phyloP scores from a whole-genome alignment of 2,888 invertebrate species.

The Xylota sylvarum region DNA sequence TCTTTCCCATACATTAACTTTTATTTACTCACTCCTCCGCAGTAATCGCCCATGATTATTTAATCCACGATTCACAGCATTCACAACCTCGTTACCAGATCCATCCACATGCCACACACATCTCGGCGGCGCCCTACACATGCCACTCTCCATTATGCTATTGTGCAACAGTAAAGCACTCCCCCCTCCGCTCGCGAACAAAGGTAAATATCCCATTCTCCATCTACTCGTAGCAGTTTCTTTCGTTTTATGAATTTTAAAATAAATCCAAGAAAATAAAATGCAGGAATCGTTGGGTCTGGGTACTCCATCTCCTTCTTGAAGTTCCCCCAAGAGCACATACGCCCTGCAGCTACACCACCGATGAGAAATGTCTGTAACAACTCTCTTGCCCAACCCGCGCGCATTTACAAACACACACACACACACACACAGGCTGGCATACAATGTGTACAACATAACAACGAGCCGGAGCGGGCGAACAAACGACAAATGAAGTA shows the following conservation, averaged over 20 bases:
- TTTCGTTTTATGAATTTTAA: conserved; percentile 58
- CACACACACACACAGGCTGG: not conserved
- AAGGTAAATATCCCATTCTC: conserved; percentile 48
- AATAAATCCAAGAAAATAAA: conserved; percentile 72
- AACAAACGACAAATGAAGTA: conserved; percentile 73
- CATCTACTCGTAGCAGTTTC: conserved; percentile 11
- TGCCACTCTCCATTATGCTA: conserved; percentile 12
- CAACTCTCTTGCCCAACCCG: conserved; percentile 53
- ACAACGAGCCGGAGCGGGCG: not conserved
- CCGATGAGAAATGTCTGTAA: conserved; percentile 65
- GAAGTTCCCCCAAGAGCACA: conserved; percentile 55
- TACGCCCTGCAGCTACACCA: conserved; percentile 54
- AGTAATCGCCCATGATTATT: conserved; percentile 45
- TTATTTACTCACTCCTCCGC: conserved; percentile 8
- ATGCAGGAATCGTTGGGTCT: conserved; percentile 50
- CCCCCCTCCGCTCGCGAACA: not conserved
- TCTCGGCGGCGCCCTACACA: conserved; percentile 24
- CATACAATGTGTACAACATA: not conserved
- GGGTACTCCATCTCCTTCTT: conserved; percentile 45
- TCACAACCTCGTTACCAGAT: conserved; percentile 31
- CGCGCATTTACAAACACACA: conserved; percentile 16
- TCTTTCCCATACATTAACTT: not conserved
- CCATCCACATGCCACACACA: conserved; percentile 37
- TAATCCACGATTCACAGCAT: conserved; percentile 33
- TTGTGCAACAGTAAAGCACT: conserved; percentile 58